Evolutionary conservation across 1,140 invertebrate genomes (phyloP).

Genomic region (Conus betulinus): DNA sequence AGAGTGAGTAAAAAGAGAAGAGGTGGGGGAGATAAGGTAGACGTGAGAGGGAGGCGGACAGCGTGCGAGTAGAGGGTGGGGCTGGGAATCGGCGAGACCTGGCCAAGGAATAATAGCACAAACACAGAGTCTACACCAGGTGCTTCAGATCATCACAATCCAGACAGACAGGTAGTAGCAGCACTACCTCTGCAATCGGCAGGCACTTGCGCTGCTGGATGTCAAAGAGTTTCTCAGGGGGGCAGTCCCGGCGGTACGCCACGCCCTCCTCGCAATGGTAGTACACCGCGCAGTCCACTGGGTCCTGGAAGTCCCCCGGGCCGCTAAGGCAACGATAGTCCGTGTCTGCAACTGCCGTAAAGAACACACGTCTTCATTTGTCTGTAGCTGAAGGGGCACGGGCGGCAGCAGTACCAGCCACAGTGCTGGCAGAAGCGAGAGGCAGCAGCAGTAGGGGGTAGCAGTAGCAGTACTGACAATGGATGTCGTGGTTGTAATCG

Average conservation of each 20-base stretch:
- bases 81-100: neutral
- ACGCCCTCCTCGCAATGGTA: constrained; percentile 43
- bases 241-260: constrained; percentile 43
- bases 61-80: neutral
- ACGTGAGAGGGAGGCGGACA: too few relatives aligned
- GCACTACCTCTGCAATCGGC: neutral
- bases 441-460: too few relatives aligned
- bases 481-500: neutral
- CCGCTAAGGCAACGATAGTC: constrained; percentile 41
- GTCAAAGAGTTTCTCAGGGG: constrained; percentile 37
- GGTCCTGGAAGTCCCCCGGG: constrained; percentile 48
- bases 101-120: neutral
- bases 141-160: neutral
- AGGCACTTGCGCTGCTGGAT: constrained; percentile 21
- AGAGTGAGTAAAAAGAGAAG: too few relatives aligned
- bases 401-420: too few relatives aligned
- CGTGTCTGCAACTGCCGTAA: neutral
- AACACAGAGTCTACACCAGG: neutral
- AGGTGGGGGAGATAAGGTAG: too few relatives aligned
- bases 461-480: too few relatives aligned
- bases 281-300: constrained; percentile 43
- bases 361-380: too few relatives aligned
- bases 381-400: too few relatives aligned
- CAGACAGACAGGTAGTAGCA: neutral
- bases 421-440: too few relatives aligned